Percentiles rank a stretch among this genome's conserved stretches.
phyloP scores from a whole-genome alignment of 2,888 invertebrate species.

The Acanthopleura granulata region DNA sequence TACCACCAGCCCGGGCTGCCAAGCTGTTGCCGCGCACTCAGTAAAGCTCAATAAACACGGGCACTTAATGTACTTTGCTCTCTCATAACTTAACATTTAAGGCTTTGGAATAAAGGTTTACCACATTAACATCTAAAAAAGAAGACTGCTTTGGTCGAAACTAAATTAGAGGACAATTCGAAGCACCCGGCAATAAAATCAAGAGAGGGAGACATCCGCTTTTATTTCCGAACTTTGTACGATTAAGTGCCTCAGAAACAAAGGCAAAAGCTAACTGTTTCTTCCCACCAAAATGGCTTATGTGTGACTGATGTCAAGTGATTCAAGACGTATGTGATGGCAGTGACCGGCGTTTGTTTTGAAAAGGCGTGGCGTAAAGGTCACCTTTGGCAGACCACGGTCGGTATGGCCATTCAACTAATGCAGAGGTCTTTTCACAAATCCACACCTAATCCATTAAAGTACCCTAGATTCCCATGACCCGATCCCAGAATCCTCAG shows the following conservation, averaged over 20 bases:
- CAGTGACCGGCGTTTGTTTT: no score
- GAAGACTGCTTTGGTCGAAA: not conserved
- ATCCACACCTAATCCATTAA: not conserved
- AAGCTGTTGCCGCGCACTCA: not conserved
- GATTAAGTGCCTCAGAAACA: not conserved
- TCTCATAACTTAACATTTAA: not conserved
- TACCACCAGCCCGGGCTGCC: not conserved
- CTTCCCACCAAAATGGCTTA: not conserved
- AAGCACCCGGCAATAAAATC: not conserved
- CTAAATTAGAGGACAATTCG: not conserved
- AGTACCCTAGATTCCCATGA: not conserved
- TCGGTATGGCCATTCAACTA: not conserved
- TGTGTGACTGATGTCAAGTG: not conserved
- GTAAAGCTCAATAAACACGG: not conserved
- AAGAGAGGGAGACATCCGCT: not conserved
- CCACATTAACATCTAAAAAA: constrained; percentile 4
- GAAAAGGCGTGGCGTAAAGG: no score
- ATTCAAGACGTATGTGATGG: not conserved
- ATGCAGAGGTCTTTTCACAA: not conserved
- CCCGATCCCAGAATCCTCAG: not conserved
- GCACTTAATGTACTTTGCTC: no score
- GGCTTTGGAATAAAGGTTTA: not conserved
- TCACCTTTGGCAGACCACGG: no score
- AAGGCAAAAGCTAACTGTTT: not conserved
- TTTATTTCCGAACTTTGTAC: not conserved